Base-by-base conservation (phyloP, 1,140 invertebrate genomes). In the Procambarus clarkii region DNA sequence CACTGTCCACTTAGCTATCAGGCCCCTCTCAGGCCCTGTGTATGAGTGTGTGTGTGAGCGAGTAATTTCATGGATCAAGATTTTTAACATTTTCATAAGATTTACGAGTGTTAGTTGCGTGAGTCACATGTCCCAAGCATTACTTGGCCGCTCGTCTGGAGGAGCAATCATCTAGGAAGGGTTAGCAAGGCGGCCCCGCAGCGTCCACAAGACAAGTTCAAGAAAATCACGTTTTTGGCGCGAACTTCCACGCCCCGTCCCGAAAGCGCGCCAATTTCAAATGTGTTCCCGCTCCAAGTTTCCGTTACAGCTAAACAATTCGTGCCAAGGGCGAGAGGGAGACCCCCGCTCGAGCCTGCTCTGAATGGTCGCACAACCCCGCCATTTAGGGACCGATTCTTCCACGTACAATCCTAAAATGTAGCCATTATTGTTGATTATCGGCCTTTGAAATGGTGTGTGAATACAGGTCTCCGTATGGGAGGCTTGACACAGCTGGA, bases 341-440 rank as follows among this genome's bases (percentile, higher is more conserved):
- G 86, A 46, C 34, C 77, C 77, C 48, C 54, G 21, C 58, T 64
- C 78, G 58, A 81, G 86, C 54, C 78, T 21, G 34, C 77, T 34
- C 45, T 88, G 24, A 88, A 88, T 88, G 78, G 86, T 58, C 77
- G n/a, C 77, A 54, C 86, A n/a, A 78, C 86, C 86, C 86, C 58
- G 86, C 86, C 86, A 79, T 88, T 88, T 88, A 88, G 76, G 86
- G 86, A 9, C 77, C 86, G 86, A 88, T 88, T 88, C 86, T 88
- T 88, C 77, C 74, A 21, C 60, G 86, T 60, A 88, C 86, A 88
- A 88, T 88, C 86, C 86, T 88, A 88, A 88, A 88, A 88, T 88
- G 86, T 88, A 88, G 86, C 86, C 69, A 88, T 88, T 88, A 88
- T 88, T 88, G 86, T 88, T 88, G 86, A 88, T 88, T 88, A 88